phyloP scores from a whole-genome alignment of 2,797 vertebrate genomes.

The Oryzias dopingdopingensis region DNA sequence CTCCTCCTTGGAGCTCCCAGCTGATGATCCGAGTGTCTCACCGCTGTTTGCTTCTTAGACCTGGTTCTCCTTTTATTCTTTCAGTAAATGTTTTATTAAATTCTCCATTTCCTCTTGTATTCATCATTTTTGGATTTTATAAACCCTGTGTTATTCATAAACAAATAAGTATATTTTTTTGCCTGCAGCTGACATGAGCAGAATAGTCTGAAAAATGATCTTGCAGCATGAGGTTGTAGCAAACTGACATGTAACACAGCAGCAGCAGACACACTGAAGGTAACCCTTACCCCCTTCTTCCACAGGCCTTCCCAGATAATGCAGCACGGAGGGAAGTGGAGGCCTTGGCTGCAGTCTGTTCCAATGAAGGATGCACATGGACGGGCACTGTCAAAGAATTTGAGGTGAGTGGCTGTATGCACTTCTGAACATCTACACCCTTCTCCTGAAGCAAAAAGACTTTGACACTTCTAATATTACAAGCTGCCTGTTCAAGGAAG shows the following conservation, averaged over 20 bases:
- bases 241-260: slow-evolving; percentile 16
- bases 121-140: too few relatives aligned
- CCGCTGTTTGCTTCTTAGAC: too few relatives aligned
- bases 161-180: too few relatives aligned
- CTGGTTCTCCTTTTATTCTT: too few relatives aligned
- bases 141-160: too few relatives aligned
- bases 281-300: slow-evolving; percentile 21
- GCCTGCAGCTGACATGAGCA: too few relatives aligned
- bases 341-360: slow-evolving; percentile 87
- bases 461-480: too few relatives aligned
- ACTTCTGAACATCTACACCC: not conserved
- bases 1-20: too few relatives aligned
- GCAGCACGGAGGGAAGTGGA: slow-evolving; percentile 95
- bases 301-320: slow-evolving; percentile 94
- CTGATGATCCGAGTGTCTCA: too few relatives aligned
- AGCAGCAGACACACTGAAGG: slow-evolving; percentile 24
- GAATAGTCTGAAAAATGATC: slow-evolving; percentile 25
- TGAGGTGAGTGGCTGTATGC: slow-evolving; percentile 76
- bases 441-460: not conserved
- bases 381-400: slow-evolving; percentile 93
- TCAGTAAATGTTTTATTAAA: too few relatives aligned
- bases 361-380: slow-evolving; percentile 89
- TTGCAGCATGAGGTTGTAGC: slow-evolving; percentile 7
- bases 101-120: too few relatives aligned
- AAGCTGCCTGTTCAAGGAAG: too few relatives aligned